Base-by-base conservation (phyloP, 1,140 invertebrate species). In the Bathynomus jamesi region DNA sequence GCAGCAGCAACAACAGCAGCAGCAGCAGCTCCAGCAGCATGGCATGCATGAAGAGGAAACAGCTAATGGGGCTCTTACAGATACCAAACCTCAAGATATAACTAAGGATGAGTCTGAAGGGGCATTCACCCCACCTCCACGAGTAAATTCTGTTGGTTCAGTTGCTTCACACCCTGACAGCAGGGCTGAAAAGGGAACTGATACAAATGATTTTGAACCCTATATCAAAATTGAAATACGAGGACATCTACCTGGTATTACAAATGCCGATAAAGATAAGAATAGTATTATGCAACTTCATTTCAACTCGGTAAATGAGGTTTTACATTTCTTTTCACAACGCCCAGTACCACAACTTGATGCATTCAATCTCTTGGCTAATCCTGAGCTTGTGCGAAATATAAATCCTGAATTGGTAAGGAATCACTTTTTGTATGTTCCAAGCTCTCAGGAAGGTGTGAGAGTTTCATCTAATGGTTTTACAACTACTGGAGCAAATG, bases 391-490 rank as follows among this genome's bases (percentile, higher is more conserved):
- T 67, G 76, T 77, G 68, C 72, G 76, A 28, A 77, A 77, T 72
- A 73, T 77, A 64, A 77, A 77, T 67, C 76, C 76, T 24, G 76
- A 77, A 61, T 68, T 77, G 40, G 76, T 77, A 30, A 73, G 72
- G 61, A 77, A 77, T 64, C 76, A 77, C 73, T 77, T 77, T 72
- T 70, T 77, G 53, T 77, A 74, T 69, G 76, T 77, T 67, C 72
- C 76, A 28, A 77, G 70, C 72, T 70, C 72, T 68, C 76, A 77
- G 70, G 76, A 77, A 46, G 72, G 72, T 30, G 70, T 77, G 4
- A 65, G 72, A 46, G 72, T 74, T 25, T 73, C 76, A 17, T 72
- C 76, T 21, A 77, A 77, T 70, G 76, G 76, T 70, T 77, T 71
- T 60, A 77, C 69, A 53, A 67, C 72, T 31, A 69, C 70, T n/a